phyloP scores from a whole-genome alignment of 2,113 vertebrate species.

The Lethenteron reissneri region DNA sequence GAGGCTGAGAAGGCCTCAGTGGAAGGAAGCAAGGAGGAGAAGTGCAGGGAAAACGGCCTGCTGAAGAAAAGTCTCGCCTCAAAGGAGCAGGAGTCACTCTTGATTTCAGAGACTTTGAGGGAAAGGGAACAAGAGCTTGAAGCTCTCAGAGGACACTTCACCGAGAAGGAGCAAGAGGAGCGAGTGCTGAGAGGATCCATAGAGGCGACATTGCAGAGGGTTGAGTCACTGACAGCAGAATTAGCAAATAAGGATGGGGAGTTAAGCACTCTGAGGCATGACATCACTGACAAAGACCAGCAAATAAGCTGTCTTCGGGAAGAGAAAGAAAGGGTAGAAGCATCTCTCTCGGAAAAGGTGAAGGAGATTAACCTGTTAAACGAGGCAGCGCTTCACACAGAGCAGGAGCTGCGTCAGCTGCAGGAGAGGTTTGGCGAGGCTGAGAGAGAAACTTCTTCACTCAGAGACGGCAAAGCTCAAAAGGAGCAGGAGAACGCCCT shows the following conservation, averaged over 20 bases:
- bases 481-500: no score
- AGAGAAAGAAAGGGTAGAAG: no score
- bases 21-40: background rate
- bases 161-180: background rate
- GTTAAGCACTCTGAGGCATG: no score
- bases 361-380: no score
- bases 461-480: no score
- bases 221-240: background rate
- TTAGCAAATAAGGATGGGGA: no score
- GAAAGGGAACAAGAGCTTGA: background rate
- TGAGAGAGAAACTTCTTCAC: no score
- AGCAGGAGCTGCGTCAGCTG: background rate
- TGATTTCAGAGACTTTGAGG: no score
- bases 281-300: no score
- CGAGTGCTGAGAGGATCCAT: background rate
- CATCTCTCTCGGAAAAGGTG: no score
- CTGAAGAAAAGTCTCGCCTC: slow-evolving; percentile 1
- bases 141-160: background rate
- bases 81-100: background rate
- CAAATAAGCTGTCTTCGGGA: no score
- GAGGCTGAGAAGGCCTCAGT: background rate
- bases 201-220: slow-evolving; percentile 1
- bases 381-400: background rate
- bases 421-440: background rate
- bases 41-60: background rate